Conservation (phyloP, 2,888 invertebrate genomes). For the Drosophila recens region DNA sequence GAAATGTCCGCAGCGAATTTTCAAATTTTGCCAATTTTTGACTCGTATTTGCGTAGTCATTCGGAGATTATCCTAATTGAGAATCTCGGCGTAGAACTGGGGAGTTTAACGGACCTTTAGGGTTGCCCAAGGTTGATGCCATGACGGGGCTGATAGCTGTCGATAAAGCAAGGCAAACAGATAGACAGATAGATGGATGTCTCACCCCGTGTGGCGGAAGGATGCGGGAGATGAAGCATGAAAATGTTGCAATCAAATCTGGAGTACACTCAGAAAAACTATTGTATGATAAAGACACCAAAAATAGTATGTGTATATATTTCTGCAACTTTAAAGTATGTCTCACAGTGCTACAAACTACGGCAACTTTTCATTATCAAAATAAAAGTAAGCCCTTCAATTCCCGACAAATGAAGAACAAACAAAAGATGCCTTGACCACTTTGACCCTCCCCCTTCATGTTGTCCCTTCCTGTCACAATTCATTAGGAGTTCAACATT, state of each 20-base stretch:
- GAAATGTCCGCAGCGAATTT: conserved; percentile 75
- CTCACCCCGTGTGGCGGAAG: conserved; percentile 1
- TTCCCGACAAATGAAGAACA: conserved; percentile 60
- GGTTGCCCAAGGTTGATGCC: conserved; percentile 37
- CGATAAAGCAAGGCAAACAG: conserved; percentile 38
- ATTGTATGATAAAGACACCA: background rate
- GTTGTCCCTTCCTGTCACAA: conserved; percentile 59
- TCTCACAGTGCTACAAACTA: conserved; percentile 1
- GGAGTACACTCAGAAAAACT: conserved; percentile 43
- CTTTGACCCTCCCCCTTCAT: conserved; percentile 10
- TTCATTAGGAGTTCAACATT: conserved; percentile 64
- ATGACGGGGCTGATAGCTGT: conserved; percentile 26
- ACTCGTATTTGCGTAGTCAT: conserved; percentile 83
- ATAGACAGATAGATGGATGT: conserved; percentile 40
- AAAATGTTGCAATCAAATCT: conserved; percentile 56
- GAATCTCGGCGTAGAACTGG: conserved; percentile 70
- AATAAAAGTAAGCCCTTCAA: conserved; percentile 11
- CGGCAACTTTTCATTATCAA: conserved; percentile 4
- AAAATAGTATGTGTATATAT: background rate
- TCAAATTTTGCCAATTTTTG: conserved; percentile 80
- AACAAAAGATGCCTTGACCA: conserved; percentile 56
- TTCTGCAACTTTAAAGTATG: background rate
- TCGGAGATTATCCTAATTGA: conserved; percentile 84
- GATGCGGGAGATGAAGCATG: conserved; percentile 37
- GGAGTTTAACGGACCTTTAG: conserved; percentile 15